phyloP scores from a whole-genome alignment of 2,113 vertebrate genomes.

The Todiramphus chloris region DNA sequence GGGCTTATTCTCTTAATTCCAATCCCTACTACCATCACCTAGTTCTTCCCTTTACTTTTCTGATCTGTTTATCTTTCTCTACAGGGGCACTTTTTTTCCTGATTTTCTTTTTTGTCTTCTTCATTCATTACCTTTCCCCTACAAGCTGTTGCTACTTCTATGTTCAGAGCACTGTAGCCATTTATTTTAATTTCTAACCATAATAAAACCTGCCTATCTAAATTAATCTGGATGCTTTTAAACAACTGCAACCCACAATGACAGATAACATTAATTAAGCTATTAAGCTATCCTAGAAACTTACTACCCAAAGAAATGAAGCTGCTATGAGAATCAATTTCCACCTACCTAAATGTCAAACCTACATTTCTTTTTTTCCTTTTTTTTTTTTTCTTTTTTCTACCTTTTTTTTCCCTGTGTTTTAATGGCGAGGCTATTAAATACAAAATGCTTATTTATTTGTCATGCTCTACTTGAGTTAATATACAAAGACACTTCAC shows the following conservation, averaged over 20 bases:
- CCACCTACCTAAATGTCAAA: neutral
- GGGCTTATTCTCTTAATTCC: neutral
- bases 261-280: constrained; percentile 14
- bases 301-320: neutral
- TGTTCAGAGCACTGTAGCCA: neutral
- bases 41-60: neutral
- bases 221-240: neutral
- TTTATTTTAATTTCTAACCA: constrained; percentile 19
- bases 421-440: neutral
- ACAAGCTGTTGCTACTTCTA: neutral
- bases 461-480: neutral
- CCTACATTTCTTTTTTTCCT: too few species aligned
- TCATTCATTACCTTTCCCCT: neutral
- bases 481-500: neutral
- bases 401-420: neutral
- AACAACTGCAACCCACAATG: neutral
- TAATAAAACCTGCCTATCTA: neutral
- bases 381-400: too few species aligned
- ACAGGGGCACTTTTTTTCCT: neutral
- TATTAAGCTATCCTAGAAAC: neutral
- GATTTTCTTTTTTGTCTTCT: neutral
- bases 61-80: neutral
- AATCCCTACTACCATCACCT: neutral
- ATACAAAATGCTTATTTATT: neutral
- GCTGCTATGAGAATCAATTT: neutral